Evolutionary conservation across 2,888 invertebrate genomes (phyloP).

Genomic region (Syritta pipiens): DNA sequence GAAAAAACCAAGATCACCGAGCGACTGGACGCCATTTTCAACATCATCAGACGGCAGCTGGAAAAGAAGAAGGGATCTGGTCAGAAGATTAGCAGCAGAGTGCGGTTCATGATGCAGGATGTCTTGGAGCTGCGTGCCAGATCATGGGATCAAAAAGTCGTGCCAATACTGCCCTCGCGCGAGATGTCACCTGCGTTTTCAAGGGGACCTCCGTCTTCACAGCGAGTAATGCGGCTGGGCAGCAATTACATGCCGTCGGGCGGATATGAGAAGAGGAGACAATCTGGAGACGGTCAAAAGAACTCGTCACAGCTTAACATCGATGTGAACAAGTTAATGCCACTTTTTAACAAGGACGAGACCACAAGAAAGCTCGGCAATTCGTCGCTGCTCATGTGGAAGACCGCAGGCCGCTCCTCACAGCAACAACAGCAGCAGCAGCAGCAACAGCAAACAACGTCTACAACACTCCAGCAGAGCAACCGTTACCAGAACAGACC

Average conservation of each 20-base stretch:
- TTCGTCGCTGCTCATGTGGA: constrained; percentile 73
- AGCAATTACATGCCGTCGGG: constrained; percentile 15
- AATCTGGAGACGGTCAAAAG: constrained; percentile 68
- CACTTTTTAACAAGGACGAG: constrained; percentile 71
- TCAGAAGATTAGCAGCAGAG: constrained; percentile 76
- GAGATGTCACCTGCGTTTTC: constrained; percentile 47
- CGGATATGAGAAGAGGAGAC: constrained; percentile 41
- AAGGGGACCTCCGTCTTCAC: constrained; percentile 46
- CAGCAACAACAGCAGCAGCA: constrained; percentile 34
- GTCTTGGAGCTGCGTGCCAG: constrained; percentile 75
- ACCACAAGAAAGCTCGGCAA: constrained; percentile 73
- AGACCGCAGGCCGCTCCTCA: constrained; percentile 70
- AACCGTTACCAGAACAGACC: constrained; percentile 28
- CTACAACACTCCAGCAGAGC: constrained; percentile 26
- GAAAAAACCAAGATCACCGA: constrained; percentile 15
- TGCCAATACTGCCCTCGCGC: constrained; percentile 10
- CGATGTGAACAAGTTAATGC: constrained; percentile 75
- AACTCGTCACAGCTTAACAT: constrained; percentile 72
- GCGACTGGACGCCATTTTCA: constrained; percentile 25
- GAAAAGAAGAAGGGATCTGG: constrained; percentile 36
- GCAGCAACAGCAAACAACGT: neutral
- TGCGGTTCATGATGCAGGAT: constrained; percentile 78
- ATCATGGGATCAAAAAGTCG: constrained; percentile 74
- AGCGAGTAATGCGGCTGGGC: constrained; percentile 17
- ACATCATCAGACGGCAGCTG: constrained; percentile 6